phyloP scores from a whole-genome alignment of 2,113 vertebrate genomes.

The Fulmarus glacialis region DNA sequence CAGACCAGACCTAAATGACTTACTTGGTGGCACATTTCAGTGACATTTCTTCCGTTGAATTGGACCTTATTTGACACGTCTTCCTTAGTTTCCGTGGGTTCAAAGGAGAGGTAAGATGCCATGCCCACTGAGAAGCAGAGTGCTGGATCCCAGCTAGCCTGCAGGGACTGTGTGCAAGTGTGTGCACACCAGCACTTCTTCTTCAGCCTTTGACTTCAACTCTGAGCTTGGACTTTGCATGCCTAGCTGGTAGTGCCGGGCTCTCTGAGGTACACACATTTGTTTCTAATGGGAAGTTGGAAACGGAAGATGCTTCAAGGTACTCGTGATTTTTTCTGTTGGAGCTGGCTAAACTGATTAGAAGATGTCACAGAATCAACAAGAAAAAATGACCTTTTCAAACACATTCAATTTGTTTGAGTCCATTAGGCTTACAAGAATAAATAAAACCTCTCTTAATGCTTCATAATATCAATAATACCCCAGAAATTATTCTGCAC shows the following conservation, averaged over 20 bases:
- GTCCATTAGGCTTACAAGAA: conserved; percentile 60
- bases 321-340: not conserved
- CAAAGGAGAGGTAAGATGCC: not conserved
- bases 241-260: not conserved
- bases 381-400: conserved; percentile 57
- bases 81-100: not conserved
- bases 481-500: conserved; percentile 54
- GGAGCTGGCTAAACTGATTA: conserved; percentile 19
- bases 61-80: not conserved
- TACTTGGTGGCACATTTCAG: not conserved
- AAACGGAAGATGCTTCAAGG: not conserved
- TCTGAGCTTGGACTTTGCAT: not conserved
- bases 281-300: not conserved
- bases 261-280: not conserved
- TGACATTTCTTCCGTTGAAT: not conserved
- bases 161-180: not conserved
- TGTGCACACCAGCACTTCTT: not conserved
- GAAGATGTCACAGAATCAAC: conserved; percentile 12
- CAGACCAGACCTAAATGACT: not conserved
- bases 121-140: not conserved
- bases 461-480: conserved; percentile 67
- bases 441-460: conserved; percentile 71
- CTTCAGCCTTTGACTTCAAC: not conserved
- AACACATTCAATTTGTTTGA: conserved; percentile 62
- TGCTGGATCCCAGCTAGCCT: not conserved